Evolutionary conservation across 2,113 vertebrate genomes (phyloP).

Genomic region (Axis porcinus): DNA sequence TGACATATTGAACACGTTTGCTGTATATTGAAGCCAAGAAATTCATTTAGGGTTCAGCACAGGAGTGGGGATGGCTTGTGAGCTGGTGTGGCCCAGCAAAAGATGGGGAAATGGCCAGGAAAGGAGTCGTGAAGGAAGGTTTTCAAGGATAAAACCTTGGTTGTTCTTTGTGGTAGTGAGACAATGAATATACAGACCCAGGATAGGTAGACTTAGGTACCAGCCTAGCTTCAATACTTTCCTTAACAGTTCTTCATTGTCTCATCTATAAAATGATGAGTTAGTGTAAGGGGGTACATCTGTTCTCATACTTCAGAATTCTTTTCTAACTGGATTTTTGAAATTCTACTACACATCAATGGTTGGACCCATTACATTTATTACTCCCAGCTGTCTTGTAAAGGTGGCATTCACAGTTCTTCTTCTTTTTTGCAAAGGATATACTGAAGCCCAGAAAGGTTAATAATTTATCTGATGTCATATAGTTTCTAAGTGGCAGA

Average conservation of each 20-base stretch:
- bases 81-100: background rate
- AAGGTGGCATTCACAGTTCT: background rate
- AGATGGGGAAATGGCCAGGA: background rate
- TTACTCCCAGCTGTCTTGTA: background rate
- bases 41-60: background rate
- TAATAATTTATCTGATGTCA: background rate
- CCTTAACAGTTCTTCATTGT: background rate
- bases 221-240: background rate
- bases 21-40: background rate
- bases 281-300: background rate
- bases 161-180: background rate
- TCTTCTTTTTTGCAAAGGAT: background rate
- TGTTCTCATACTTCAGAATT: conserved; percentile 13
- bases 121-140: background rate
- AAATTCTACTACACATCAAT: background rate
- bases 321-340: background rate
- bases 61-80: background rate
- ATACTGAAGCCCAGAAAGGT: background rate
- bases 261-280: background rate
- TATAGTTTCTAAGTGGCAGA: background rate
- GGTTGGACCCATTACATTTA: background rate
- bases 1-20: background rate
- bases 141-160: background rate
- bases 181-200: background rate
- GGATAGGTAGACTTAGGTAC: background rate